Base-by-base conservation (phyloP, 2,888 invertebrate genomes). In the Eupithecia pulchellata region DNA sequence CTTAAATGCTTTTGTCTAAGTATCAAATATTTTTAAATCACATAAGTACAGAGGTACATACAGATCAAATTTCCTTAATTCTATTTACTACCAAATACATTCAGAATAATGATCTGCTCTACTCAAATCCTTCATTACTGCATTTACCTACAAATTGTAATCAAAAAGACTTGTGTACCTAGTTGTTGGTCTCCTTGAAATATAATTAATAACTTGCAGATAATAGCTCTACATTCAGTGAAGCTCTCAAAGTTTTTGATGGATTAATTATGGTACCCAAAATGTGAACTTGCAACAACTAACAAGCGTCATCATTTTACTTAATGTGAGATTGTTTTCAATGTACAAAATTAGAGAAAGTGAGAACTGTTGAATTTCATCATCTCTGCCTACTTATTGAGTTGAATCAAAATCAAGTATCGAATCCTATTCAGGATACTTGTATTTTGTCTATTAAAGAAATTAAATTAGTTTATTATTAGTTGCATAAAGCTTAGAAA, bases 311-410 rank as follows among this genome's bases (percentile, higher is more conserved):
- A 8, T 9, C 47, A 47, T 20, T n/a, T 47, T 2, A 47, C 9
- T 9, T 20, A 67, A 52, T 61, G 47, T 30, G 9, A 66, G 62
- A 61, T 70, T 32, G 42, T 32, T 30, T 60, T 5, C 13, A 64
- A 57, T 52, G 36, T 55, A 36, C 42, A 52, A 65, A 65, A 71
- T 68, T 70, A 66, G 76, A 75, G 76, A 77, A 75, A 75, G 77
- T 75, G 68, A 58, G 68, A 69, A 70, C 69, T 67, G 70, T 71
- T 75, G 68, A 68, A 61, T 61, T 72, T 68, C 30, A 20, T 29
- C 67, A 20, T 29, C 67, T 72, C 69, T 68, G n/a, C 66, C 69
- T 58, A 71, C 65, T 71, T 68, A 63, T 71, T 63, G 64, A 73
- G 67, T 72, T 71, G 68, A 68, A 76, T 71, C 58, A 66, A 71